Base-by-base conservation (phyloP, 2,797 vertebrate species). In the Muscicapa striata region DNA sequence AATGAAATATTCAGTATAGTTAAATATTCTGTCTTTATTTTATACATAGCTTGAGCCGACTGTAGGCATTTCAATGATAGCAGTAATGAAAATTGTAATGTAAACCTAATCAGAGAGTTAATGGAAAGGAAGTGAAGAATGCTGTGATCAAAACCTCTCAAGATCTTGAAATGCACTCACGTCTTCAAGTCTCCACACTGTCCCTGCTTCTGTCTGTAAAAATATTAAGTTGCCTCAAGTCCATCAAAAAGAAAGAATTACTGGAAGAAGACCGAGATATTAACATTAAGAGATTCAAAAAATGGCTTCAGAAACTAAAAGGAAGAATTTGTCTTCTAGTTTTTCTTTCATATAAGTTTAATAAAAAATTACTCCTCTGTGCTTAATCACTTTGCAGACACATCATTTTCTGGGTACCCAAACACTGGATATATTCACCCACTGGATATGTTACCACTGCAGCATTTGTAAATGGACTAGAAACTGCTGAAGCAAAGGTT, bases 51-150 rank as follows among this genome's bases (percentile, higher is more conserved):
- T 85, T 85, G 45, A 87, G 41, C 32, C 68, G 26, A 59, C 43
- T 78, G 4, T 27, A 81, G 66, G 41, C 54, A 69, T 86, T 89
- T 75, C 54, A 76, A 2, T 45, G 41, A 95, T 19, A 86, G 29
- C 84, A 97, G 97, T 97, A 95, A 97, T 89, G 89, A 96, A 97
- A 97, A 96, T 93, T 82, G 24, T 76, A 93, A 92, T 96, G 80
- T 95, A 80, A 94, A 95, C 85, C 97, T 97, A 96, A 97, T 94
- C 86, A 94, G 70, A 92, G 96, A 96, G 94, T 87, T 96, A 97
- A 97, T 93, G 41, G 90, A 90, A 94, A 97, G 70, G 69, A 63
- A 77, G 6, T 15, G 19, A 72, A 64, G 70, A 96, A 97, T 94
- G 95, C 97, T 97, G 96, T 95, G 96, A 94, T 93, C 84, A 96